Evolutionary conservation across 2,113 vertebrate genomes (phyloP), one percentile per base, ranked within the genome.

Genomic region (Chiloscyllium plagiosum): DNA sequence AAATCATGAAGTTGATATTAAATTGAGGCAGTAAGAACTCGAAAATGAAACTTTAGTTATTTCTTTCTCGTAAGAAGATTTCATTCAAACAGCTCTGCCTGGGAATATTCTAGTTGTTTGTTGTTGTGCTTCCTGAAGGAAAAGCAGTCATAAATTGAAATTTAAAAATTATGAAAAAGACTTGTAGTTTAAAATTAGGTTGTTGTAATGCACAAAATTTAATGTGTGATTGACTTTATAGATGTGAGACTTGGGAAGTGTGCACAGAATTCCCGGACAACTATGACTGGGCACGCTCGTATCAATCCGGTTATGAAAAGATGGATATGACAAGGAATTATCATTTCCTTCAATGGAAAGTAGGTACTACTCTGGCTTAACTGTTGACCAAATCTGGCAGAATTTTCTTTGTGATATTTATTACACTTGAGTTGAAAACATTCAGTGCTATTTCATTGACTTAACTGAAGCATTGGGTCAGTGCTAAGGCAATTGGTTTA

Each of bases 311-410:
- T 5, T 96, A 96, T 95, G 96, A 96, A 96, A 96, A 96, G 56
- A 72, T 97, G 83, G 72, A 96, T 8, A 22, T 61, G 72, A 96
- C 96, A 93, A 37, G 33, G 61, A 93, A 93, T 37, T 96, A 80
- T 19, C 96, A 96, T 96, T 97, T 97, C 37, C 95, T 96, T 26
- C 95, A 96, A 42, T 97, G 96, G 69, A 97, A 97, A 96, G 96
- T 97, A 24, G 96, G 96, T 37, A 42, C 7, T 12, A 29, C 89
- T 33, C 12, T 0, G 10, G 22, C 29, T 50, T 20, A 72, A 56
- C 26, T 33, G 47, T 29, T 72, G 52, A 50, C 42, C 24, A 42
- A 42, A 50, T 13, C 93, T 70, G 24, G 3, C 42, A 72, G 7
- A 42, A n/a, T 47, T 94, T 70, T 69, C 37, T 26, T 69, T 47